These are phyloP conservation scores for Lucifuga dentata DNA, from an alignment of 2,113 vertebrate species.

Conservation along the genomic window DNA sequence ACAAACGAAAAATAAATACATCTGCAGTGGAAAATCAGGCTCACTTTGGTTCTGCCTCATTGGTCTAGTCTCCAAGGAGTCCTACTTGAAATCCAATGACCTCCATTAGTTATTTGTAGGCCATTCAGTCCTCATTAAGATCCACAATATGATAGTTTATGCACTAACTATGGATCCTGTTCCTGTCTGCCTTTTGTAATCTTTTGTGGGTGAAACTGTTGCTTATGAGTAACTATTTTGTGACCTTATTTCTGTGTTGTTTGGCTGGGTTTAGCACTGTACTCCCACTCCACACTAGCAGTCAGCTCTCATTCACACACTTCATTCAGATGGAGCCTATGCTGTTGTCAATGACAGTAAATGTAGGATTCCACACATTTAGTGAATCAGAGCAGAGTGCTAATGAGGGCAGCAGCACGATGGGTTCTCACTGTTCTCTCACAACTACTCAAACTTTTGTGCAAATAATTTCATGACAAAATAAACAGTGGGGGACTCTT, in stretches of 20 bases:
- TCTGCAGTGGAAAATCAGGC: slow-evolving; percentile 17
- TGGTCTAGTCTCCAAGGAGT: slow-evolving; percentile 32
- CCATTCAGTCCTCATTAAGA: slow-evolving; percentile 28
- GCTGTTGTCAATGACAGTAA: slow-evolving; percentile 7
- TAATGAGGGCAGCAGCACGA: background rate
- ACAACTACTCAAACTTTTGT: slow-evolving; percentile 13
- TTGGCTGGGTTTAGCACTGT: slow-evolving; percentile 44
- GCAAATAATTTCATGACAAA: slow-evolving; percentile 1
- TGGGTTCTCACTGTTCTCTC: background rate
- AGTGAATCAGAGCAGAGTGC: slow-evolving; percentile 25
- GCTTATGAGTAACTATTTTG: slow-evolving; percentile 44
- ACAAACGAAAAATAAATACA: slow-evolving; percentile 3
- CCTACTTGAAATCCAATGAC: slow-evolving; percentile 38
- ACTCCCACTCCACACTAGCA: slow-evolving; percentile 44
- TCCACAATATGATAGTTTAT: slow-evolving; percentile 2
- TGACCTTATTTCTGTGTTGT: slow-evolving; percentile 10
- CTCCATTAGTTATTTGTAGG: slow-evolving; percentile 35
- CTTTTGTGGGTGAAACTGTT: slow-evolving; percentile 6
- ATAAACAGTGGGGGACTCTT: slow-evolving; percentile 13
- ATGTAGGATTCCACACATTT: slow-evolving; percentile 37
- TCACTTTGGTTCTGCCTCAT: slow-evolving; percentile 20
- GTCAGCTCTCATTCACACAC: slow-evolving; percentile 37
- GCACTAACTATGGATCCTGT: background rate
- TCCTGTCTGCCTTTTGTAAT: slow-evolving; percentile 1
- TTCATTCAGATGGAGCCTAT: slow-evolving; percentile 21